phyloP scores from a whole-genome alignment of 2,797 vertebrate genomes.

The Rachycentron canadum region DNA sequence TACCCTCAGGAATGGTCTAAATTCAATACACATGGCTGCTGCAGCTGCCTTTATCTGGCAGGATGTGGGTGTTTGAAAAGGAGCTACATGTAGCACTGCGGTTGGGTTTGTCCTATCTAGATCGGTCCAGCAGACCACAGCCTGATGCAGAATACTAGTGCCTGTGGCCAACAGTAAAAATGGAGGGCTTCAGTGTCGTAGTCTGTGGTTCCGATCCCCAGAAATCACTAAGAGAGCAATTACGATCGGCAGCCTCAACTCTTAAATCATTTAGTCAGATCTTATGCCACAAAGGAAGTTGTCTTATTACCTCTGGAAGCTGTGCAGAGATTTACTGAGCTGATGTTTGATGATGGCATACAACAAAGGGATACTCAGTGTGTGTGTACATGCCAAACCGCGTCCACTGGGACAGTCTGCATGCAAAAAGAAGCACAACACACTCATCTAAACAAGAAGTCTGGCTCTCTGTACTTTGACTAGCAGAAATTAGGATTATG shows the following conservation, averaged over 20 bases:
- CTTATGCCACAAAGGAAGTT: slow-evolving; percentile 69
- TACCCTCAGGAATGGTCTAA: slow-evolving; percentile 71
- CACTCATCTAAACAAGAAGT: slow-evolving; percentile 51
- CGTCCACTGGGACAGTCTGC: slow-evolving; percentile 28
- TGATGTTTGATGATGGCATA: slow-evolving; percentile 51
- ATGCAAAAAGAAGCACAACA: slow-evolving; percentile 45
- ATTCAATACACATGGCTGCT: slow-evolving; percentile 77
- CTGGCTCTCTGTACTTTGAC: slow-evolving; percentile 40
- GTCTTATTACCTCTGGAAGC: slow-evolving; percentile 67
- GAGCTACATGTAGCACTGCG: slow-evolving; percentile 29
- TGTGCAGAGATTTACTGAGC: slow-evolving; percentile 61
- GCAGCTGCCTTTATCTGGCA: slow-evolving; percentile 57
- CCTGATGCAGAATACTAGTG: neutral
- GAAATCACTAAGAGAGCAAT: slow-evolving; percentile 64
- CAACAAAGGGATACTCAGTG: slow-evolving; percentile 58
- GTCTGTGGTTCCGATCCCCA: slow-evolving; percentile 57
- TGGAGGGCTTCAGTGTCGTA: slow-evolving; percentile 46
- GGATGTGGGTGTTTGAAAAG: slow-evolving; percentile 60
- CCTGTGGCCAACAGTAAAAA: slow-evolving; percentile 33
- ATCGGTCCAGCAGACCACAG: slow-evolving; percentile 43
- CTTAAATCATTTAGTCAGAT: slow-evolving; percentile 76
- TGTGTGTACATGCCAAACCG: slow-evolving; percentile 47
- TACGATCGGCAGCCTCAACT: slow-evolving; percentile 60
- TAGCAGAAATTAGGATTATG: slow-evolving; percentile 15
- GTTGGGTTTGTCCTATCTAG: slow-evolving; percentile 30